Conservation (phyloP, 2,888 invertebrate species). For the Hypsopygia costalis region DNA sequence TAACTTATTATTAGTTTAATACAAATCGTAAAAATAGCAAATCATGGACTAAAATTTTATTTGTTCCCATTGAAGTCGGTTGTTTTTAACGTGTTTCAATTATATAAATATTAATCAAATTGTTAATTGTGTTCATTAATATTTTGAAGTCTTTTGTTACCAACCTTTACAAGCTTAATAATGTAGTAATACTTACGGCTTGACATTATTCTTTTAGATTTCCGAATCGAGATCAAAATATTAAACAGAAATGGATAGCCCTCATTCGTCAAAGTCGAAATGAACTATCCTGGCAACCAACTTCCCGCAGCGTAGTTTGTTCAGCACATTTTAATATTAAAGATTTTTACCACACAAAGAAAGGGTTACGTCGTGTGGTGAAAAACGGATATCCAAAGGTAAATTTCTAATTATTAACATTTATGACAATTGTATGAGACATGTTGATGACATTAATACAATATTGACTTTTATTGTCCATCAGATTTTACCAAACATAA, state of each 20-base stretch:
- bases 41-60: too few species aligned
- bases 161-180: background rate
- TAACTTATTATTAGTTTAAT: too few species aligned
- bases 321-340: slow-evolving; percentile 11
- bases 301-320: slow-evolving; percentile 12
- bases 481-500: slow-evolving; percentile 6
- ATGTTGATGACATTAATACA: too few species aligned
- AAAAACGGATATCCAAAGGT: slow-evolving; percentile 14
- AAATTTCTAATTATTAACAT: background rate
- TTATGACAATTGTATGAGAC: slow-evolving; percentile 2
- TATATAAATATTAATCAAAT: too few species aligned
- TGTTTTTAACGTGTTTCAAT: too few species aligned
- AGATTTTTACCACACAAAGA: slow-evolving; percentile 11
- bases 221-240: slow-evolving; percentile 8
- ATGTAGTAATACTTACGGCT: background rate
- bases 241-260: slow-evolving; percentile 12
- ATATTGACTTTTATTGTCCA: slow-evolving; percentile 2
- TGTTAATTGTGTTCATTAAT: too few species aligned
- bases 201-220: slow-evolving; percentile 9
- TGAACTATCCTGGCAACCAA: slow-evolving; percentile 12
- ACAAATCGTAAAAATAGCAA: too few species aligned
- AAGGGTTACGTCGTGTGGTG: slow-evolving; percentile 12
- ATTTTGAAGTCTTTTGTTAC: background rate
- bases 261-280: slow-evolving; percentile 12
- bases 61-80: too few species aligned